Percentiles rank a stretch among this genome's conserved stretches.
These are phyloP conservation scores for Lepidostoma basale DNA, from an alignment of 1,140 invertebrate species.

Conservation along the genomic window DNA sequence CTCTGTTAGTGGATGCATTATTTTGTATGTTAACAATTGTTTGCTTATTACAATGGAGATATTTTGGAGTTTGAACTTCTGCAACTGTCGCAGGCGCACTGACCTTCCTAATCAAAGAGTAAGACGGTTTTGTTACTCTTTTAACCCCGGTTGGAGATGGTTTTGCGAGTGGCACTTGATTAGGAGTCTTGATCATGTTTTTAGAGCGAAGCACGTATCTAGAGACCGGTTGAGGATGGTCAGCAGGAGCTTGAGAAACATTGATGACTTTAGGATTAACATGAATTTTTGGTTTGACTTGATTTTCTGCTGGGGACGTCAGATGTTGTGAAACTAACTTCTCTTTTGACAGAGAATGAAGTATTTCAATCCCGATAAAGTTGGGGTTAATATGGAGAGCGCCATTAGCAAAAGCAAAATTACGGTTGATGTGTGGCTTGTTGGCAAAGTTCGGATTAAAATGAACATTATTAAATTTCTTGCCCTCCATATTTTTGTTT, in stretches of 20 bases:
- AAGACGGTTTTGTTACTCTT: slow-evolving; percentile 21
- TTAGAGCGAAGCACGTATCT: slow-evolving; percentile 21
- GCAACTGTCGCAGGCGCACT: too few relatives aligned
- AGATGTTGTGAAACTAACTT: background rate
- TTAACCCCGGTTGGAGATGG: background rate
- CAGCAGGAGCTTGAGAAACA: background rate
- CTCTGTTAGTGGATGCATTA: background rate
- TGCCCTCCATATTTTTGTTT: background rate
- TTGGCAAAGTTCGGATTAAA: slow-evolving; percentile 38
- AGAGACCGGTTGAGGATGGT: background rate
- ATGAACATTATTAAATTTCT: slow-evolving; percentile 25
- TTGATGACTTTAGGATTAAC: slow-evolving; percentile 37
- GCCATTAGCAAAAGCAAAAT: background rate
- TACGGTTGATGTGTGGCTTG: slow-evolving; percentile 24
- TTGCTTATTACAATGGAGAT: too few relatives aligned
- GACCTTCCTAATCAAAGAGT: slow-evolving; percentile 32
- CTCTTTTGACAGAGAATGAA: background rate
- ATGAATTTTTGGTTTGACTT: slow-evolving; percentile 33
- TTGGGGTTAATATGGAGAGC: slow-evolving; percentile 37
- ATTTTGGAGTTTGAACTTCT: too few relatives aligned
- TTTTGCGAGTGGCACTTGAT: background rate
- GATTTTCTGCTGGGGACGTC: background rate
- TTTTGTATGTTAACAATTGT: background rate
- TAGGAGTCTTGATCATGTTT: slow-evolving; percentile 24
- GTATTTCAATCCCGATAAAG: slow-evolving; percentile 20